These are phyloP conservation scores for Rana temporaria DNA, from an alignment of 2,113 vertebrate species.

Conservation along the genomic window DNA sequence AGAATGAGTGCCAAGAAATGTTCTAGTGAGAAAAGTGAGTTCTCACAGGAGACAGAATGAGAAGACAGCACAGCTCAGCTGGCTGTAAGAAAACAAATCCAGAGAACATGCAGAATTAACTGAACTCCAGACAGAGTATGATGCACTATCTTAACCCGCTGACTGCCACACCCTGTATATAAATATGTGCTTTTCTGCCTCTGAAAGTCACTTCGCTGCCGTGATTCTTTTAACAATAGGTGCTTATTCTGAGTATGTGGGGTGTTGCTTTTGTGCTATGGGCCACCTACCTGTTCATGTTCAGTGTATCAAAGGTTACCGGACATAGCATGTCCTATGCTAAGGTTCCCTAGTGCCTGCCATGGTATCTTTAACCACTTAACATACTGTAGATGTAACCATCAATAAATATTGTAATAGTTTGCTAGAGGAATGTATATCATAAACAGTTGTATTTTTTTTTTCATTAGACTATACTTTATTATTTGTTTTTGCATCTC, in stretches of 20 bases:
- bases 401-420: too few relatives aligned
- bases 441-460: too few relatives aligned
- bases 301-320: not conserved
- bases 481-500: too few relatives aligned
- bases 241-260: too few relatives aligned
- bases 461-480: too few relatives aligned
- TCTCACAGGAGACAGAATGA: not conserved
- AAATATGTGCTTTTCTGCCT: not conserved
- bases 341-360: too few relatives aligned
- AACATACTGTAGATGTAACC: too few relatives aligned
- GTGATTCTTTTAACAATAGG: not conserved
- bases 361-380: too few relatives aligned
- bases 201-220: not conserved
- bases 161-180: not conserved
- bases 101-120: not conserved
- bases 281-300: not conserved
- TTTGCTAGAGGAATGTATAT: too few relatives aligned
- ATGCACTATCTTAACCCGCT: not conserved
- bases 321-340: too few relatives aligned
- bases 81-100: not conserved
- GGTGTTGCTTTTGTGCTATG: not conserved
- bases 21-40: slow-evolving; percentile 4
- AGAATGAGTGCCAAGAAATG: not conserved
- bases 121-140: not conserved
- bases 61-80: not conserved